These are phyloP conservation scores for Hermaeophaga mercurialis DNA, from an alignment of 2,888 invertebrate genomes.

Conservation along the genomic window DNA sequence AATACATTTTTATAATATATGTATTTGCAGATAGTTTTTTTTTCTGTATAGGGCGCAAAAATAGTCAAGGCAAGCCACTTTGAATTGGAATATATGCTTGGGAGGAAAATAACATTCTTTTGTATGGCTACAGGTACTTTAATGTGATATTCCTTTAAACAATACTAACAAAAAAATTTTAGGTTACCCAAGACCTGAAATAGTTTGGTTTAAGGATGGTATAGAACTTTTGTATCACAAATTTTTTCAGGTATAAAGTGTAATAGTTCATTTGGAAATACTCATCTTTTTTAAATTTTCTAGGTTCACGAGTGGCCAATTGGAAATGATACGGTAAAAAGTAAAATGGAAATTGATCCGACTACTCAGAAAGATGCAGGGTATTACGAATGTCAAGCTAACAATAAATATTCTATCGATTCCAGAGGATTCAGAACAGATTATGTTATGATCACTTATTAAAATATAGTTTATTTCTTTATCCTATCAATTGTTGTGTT, in stretches of 20 bases:
- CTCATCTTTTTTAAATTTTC: constrained; percentile 1
- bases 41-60: constrained; percentile 65
- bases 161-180: constrained; percentile 6
- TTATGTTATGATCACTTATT: constrained; percentile 63
- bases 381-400: constrained; percentile 74
- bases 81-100: constrained; percentile 74
- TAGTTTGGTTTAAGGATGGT: constrained; percentile 80
- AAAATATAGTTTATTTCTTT: neutral
- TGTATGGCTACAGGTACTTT: constrained; percentile 69
- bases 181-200: constrained; percentile 72
- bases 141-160: neutral
- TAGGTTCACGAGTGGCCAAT: constrained; percentile 71
- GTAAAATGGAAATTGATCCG: constrained; percentile 76
- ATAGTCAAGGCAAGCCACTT: constrained; percentile 74
- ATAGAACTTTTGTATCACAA: constrained; percentile 74
- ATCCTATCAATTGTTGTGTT: constrained; percentile 1
- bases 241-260: constrained; percentile 65
- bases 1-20: neutral
- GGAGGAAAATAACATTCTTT: constrained; percentile 76
- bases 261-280: too few species aligned
- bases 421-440: constrained; percentile 71
- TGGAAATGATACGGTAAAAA: constrained; percentile 69
- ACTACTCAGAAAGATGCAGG: constrained; percentile 75
- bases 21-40: neutral
- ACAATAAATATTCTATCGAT: constrained; percentile 73